Conservation (phyloP, 1,140 invertebrate species). For the Colletes latitarsis region DNA sequence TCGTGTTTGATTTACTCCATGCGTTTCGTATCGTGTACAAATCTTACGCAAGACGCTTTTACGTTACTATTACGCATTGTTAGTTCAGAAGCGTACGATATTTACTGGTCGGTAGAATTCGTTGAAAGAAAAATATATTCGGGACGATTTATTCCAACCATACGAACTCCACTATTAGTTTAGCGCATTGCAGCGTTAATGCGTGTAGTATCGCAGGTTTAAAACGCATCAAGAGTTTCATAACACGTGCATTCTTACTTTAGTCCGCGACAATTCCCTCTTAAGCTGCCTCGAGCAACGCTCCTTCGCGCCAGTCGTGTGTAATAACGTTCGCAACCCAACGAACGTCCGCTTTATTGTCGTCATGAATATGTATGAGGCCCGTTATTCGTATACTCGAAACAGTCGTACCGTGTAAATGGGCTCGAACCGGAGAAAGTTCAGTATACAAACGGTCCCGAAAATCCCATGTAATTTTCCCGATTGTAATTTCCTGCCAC, state of each 20-base stretch:
- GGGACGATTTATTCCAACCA: too few species aligned
- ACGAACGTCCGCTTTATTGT: not conserved
- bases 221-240: too few species aligned
- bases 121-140: too few species aligned
- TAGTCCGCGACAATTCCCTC: not conserved
- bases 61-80: too few species aligned
- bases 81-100: too few species aligned
- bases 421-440: not conserved
- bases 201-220: too few species aligned
- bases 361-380: not conserved
- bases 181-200: too few species aligned
- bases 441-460: not conserved
- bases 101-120: too few species aligned
- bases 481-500: not conserved
- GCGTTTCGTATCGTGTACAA: too few species aligned
- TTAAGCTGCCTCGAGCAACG: not conserved
- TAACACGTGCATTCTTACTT: not conserved
- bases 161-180: too few species aligned
- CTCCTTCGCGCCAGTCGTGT: not conserved
- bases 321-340: not conserved
- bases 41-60: too few species aligned
- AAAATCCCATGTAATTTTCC: slow-evolving; percentile 17
- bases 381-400: not conserved
- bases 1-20: too few species aligned
- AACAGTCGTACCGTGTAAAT: not conserved